These are phyloP conservation scores for Orchesellides sinensis DNA, from an alignment of 2,888 invertebrate species.

Conservation along the genomic window DNA sequence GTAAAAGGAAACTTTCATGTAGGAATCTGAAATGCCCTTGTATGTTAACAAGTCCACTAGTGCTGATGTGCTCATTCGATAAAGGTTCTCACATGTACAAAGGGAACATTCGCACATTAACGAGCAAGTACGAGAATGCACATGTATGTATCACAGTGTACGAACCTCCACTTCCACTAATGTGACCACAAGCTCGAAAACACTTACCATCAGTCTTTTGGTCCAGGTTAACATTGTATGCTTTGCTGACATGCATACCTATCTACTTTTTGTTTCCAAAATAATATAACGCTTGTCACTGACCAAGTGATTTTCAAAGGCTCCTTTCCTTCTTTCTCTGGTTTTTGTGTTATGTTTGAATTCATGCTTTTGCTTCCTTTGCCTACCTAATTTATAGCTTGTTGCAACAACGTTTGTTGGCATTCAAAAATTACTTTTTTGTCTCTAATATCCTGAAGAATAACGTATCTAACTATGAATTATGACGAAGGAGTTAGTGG, in stretches of 20 bases:
- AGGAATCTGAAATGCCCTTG: background rate
- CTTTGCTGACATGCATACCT: conserved; percentile 55
- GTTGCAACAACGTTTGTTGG: no score
- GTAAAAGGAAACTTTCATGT: background rate
- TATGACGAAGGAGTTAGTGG: conserved; percentile 42
- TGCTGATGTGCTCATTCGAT: no score
- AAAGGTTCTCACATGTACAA: no score
- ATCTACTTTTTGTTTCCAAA: conserved; percentile 31
- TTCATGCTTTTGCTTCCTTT: conserved; percentile 13
- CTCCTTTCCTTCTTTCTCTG: background rate
- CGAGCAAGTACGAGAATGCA: background rate
- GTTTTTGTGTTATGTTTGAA: conserved; percentile 34
- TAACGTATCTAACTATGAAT: conserved; percentile 54
- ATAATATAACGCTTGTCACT: conserved; percentile 55
- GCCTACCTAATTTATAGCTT: no score
- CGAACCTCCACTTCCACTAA: conserved; percentile 54
- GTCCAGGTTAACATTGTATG: conserved; percentile 48
- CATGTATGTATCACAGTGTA: no score
- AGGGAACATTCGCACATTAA: background rate
- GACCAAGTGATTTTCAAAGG: conserved; percentile 59
- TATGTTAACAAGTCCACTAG: no score
- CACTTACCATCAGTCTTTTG: conserved; percentile 65
- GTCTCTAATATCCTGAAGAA: conserved; percentile 53
- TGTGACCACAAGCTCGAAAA: conserved; percentile 61
- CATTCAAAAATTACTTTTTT: conserved; percentile 33